phyloP scores from a whole-genome alignment of 2,888 invertebrate genomes.

The Erebia aethiops region DNA sequence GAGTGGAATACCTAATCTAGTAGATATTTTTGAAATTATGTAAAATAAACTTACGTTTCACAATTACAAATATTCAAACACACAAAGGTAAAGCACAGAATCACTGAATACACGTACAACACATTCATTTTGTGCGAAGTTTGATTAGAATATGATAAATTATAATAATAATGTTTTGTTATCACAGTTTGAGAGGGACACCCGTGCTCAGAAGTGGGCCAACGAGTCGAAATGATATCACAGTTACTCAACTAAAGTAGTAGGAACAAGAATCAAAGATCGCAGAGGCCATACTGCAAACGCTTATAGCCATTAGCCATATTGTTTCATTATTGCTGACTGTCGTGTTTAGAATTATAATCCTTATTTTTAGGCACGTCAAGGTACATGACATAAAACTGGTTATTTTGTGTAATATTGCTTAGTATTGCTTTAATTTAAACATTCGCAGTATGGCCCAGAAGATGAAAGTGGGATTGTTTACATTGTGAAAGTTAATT shows the following conservation, averaged over 20 bases:
- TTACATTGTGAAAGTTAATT: slow-evolving; percentile 1
- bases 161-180: not conserved
- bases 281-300: too few species aligned
- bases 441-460: too few species aligned
- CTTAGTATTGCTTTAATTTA: too few species aligned
- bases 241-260: not conserved
- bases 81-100: not conserved
- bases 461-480: not conserved
- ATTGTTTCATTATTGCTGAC: too few species aligned
- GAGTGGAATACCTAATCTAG: too few species aligned
- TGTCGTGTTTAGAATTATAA: too few species aligned
- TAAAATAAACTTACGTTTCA: slow-evolving; percentile 8
- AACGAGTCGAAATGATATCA: not conserved
- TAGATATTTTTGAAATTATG: not conserved
- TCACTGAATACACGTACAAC: not conserved
- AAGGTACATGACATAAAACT: too few species aligned
- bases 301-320: too few species aligned
- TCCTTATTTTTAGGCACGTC: too few species aligned
- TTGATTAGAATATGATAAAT: not conserved
- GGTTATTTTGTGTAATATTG: too few species aligned
- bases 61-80: not conserved
- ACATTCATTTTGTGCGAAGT: slow-evolving; percentile 1
- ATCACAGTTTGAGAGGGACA: not conserved
- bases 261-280: not conserved
- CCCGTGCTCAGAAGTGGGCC: too few species aligned